Evolutionary conservation across 2,113 vertebrate species (phyloP).

Genomic region (Edolisoma coerulescens): DNA sequence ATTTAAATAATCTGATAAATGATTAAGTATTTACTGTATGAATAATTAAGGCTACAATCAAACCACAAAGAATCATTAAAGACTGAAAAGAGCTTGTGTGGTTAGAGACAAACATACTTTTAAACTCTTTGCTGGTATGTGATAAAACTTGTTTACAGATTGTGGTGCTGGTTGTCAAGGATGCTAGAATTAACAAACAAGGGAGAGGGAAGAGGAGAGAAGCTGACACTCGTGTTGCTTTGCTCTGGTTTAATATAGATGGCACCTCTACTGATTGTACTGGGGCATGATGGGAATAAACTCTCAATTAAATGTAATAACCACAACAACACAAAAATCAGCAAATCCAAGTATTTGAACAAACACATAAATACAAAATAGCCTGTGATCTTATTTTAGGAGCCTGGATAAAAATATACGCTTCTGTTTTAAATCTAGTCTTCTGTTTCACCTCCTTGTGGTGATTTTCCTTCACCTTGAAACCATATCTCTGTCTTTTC

Average conservation of each 20-base stretch:
- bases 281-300: not conserved
- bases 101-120: not conserved
- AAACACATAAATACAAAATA: not conserved
- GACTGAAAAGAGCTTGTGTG: not conserved
- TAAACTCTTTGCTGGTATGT: not conserved
- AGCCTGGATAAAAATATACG: not conserved
- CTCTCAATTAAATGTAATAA: not conserved
- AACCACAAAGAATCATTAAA: not conserved
- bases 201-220: not conserved
- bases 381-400: not conserved
- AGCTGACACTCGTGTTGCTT: not conserved
- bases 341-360: not conserved
- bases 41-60: not conserved
- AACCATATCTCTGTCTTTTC: not conserved
- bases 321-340: not conserved
- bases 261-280: not conserved
- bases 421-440: too few relatives aligned
- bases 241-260: not conserved
- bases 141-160: not conserved
- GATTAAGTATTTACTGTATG: not conserved
- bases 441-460: not conserved
- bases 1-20: not conserved
- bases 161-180: not conserved
- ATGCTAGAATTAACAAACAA: not conserved
- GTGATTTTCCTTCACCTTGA: not conserved